Percentiles rank a stretch among this genome's conserved stretches.
Conservation (phyloP, 2,888 invertebrate genomes). For the Lasioglossum leucozonium region DNA sequence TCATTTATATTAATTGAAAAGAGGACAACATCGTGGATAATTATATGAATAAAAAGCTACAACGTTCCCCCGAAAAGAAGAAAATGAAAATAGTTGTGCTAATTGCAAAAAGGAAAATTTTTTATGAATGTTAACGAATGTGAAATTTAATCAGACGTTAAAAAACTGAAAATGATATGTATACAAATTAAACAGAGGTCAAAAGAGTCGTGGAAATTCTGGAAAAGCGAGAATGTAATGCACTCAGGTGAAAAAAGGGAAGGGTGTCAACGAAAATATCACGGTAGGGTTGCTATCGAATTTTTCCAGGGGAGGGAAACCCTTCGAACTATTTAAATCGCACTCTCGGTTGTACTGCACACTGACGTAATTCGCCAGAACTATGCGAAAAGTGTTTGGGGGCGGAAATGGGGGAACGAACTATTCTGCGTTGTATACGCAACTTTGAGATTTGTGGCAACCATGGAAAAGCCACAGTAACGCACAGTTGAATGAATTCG, state of each 20-base stretch:
- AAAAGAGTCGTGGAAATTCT: not conserved
- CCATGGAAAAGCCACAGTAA: conserved; percentile 67
- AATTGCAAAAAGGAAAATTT: not conserved
- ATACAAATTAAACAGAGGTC: not conserved
- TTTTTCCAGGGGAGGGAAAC: conserved; percentile 63
- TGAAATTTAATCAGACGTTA: not conserved
- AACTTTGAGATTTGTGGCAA: conserved; percentile 64
- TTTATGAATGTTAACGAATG: not conserved
- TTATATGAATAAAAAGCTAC: not conserved
- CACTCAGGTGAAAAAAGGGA: not conserved
- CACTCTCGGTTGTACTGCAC: conserved; percentile 49
- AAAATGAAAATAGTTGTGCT: not conserved
- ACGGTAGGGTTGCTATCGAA: conserved; percentile 49
- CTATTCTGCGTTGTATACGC: conserved; percentile 67
- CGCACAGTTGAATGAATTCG: conserved; percentile 62
- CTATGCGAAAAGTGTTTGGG: conserved; percentile 71
- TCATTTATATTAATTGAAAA: not conserved
- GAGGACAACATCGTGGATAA: not conserved
- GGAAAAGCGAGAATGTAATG: not conserved
- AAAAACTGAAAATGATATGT: not conserved
- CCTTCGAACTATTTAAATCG: conserved; percentile 72
- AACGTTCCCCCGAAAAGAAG: not conserved
- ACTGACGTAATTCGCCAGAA: conserved; percentile 62
- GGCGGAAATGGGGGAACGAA: conserved; percentile 61
- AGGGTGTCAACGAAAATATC: conserved; percentile 24